Evolutionary conservation across 2,797 vertebrate species (phyloP), one percentile per base, ranked within the genome.

Genomic region (Hypotaenidia philippensis): DNA sequence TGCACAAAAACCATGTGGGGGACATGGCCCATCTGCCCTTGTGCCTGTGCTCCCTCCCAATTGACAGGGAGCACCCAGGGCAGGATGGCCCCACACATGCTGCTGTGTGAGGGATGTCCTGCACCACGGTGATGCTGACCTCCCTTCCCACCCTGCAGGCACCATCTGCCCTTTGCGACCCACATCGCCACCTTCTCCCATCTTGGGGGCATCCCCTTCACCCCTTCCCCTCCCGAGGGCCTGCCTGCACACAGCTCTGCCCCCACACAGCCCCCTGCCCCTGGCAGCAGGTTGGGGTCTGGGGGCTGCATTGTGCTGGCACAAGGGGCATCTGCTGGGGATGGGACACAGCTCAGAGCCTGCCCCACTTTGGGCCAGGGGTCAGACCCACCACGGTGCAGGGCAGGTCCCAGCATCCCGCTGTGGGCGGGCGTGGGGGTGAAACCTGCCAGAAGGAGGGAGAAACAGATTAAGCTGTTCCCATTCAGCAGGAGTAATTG

Each of bases 141-240:
- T 9, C 66, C 4, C 1, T 41, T 21, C 65, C 71, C 70, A n/a
- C 12, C 25, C 69, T 10, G 19, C 17, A 26, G 56, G 47, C n/a
- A 52, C 52, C n/a, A 56, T 18, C 4, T 1, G 22, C n/a, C 44
- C 22, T 88, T 78, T 44, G 56, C 20, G 5, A 1, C 32, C 25
- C 50, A 15, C 40, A 34, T 31, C 60, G 23, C 7, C 52, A 4
- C 16, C 27, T 11, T 59, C 72, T 59, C 19, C 50, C 1, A 1
- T 17, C 10, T 9, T 34, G 45, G 25, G 36, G 31, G 25, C 36
- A 7, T 3, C 29, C 31, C 27, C 17, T 69, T 49, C 64, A 31
- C 22, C 36, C 0, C 0, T 11, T 12, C 6, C 13, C 22, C 5
- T 53, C 32, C 7, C 0, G 0, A 18, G 36, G 13, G 5, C 6